Evolutionary conservation across 2,113 vertebrate species (phyloP), one percentile per base, ranked within the genome.

Genomic region (Labeo rohita): DNA sequence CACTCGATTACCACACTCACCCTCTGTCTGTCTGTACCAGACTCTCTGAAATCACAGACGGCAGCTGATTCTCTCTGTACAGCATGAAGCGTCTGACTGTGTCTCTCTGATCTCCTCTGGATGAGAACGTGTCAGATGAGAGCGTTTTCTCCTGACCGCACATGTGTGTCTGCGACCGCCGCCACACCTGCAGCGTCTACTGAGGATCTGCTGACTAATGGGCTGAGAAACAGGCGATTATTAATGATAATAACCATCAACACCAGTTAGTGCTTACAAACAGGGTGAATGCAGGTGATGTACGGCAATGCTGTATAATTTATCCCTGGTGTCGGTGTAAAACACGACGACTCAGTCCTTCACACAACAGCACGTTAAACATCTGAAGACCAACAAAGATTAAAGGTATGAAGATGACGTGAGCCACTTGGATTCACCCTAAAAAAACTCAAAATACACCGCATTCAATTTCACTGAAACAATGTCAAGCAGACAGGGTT

Each of bases 161-260:
- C 50, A 11, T 52, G 50, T 2, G 4, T 1, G 50, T 52, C 50
- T 52, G 50, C 1, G 12, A 52, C 12, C 12, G 12, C 12, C 47
- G 3, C 10, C 47, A 49, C 8, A 49, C 8, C 47, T 39, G 39
- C 39, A 39, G 3, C 39, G 39, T 39, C 39, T 39, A 61, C 59
- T 28, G 61, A 34, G 65, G 65, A 70, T 39, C 15, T 70, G 66
- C 15, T 70, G 68, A 72, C 68, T 72, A 72, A 72, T 21, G 36
- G 68, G 3, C 36, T 72, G 36, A 4, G 39, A 72, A 72, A 18
- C 36, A 4, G 36, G 36, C 0, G 36, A 72, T 72, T 72, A 72
- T 8, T 43, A 70, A 43, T 70, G 18, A 39, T 43, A 70, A 70
- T 70, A 39, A 43, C 68, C 36, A 72, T 72, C 36, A 43, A 43